Evolutionary conservation across 2,113 vertebrate species (phyloP).

Genomic region (Thermophis baileyi): DNA sequence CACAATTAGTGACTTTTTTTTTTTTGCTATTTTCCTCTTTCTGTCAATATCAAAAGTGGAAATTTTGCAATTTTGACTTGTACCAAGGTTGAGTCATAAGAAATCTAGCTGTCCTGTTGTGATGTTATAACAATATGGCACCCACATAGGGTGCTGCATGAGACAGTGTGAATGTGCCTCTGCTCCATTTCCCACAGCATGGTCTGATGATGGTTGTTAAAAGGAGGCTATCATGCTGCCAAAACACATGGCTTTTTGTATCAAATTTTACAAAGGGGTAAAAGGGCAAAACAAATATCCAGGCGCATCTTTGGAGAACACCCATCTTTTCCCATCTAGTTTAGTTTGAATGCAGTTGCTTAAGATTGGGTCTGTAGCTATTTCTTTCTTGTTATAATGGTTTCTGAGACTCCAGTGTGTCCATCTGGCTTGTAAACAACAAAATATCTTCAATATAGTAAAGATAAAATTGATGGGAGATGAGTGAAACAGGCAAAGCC

Average conservation of each 20-base stretch:
- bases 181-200: not conserved
- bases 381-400: not conserved
- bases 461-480: not conserved
- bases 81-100: not conserved
- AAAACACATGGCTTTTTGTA: not conserved
- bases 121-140: not conserved
- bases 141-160: not conserved
- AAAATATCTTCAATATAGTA: not conserved
- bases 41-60: not conserved
- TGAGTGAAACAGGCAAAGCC: not conserved
- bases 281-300: not conserved
- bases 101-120: not conserved
- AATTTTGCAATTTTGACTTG: not conserved
- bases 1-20: not conserved
- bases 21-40: not conserved
- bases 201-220: not conserved
- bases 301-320: not conserved
- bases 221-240: not conserved
- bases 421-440: not conserved
- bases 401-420: not conserved
- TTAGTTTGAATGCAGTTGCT: not conserved
- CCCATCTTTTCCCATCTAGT: not conserved
- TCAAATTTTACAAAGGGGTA: not conserved
- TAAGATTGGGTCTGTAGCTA: not conserved
- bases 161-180: not conserved